phyloP scores from a whole-genome alignment of 1,140 invertebrate species.

The Laodelphax striatellus region DNA sequence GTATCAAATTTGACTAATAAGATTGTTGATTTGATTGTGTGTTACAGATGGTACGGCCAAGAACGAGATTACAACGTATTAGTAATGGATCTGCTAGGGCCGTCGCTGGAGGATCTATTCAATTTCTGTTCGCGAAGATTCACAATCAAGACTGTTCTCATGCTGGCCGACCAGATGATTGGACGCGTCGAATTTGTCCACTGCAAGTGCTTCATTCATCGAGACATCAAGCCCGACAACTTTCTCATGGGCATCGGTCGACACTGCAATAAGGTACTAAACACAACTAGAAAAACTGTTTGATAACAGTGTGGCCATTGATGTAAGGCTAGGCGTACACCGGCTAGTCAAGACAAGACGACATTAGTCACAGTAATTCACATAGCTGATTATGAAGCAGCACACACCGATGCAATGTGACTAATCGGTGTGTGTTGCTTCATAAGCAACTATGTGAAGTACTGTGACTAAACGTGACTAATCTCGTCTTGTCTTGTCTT shows the following conservation, averaged over 20 bases:
- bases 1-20: too few species aligned
- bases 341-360: too few species aligned
- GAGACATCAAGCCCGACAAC: slow-evolving; percentile 94
- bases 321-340: too few species aligned
- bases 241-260: slow-evolving; percentile 96
- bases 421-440: too few species aligned
- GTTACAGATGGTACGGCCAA: slow-evolving; percentile 72
- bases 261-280: slow-evolving; percentile 76
- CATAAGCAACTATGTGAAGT: too few species aligned
- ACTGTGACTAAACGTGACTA: too few species aligned
- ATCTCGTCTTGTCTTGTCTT: too few species aligned
- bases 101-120: slow-evolving; percentile 92
- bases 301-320: too few species aligned
- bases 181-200: slow-evolving; percentile 89
- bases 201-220: slow-evolving; percentile 92
- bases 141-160: slow-evolving; percentile 94
- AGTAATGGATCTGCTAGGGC: slow-evolving; percentile 93
- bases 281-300: not conserved
- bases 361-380: too few species aligned
- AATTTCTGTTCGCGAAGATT: slow-evolving; percentile 94
- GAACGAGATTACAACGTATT: slow-evolving; percentile 91
- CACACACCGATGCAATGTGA: too few species aligned
- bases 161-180: slow-evolving; percentile 92
- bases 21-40: slow-evolving; percentile 16
- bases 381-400: too few species aligned